Conservation (phyloP, 35 echinoderm and acorn worm genomes). For the Apostichopus californicus region DNA sequence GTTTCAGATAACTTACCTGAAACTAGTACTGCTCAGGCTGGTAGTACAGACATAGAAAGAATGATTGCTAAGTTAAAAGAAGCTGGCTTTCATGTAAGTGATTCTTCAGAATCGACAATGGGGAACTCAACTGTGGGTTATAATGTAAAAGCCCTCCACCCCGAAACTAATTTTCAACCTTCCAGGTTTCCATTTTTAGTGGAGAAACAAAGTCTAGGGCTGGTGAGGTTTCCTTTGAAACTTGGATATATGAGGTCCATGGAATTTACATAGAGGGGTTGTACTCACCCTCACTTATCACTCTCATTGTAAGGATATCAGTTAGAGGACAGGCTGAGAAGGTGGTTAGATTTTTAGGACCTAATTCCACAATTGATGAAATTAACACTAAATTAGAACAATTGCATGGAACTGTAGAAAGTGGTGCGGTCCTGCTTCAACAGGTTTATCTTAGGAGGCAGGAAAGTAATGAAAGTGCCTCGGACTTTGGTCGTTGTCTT, state of each 20-base stretch:
- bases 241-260: conserved; percentile 43
- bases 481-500: not conserved
- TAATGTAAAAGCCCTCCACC: too few species aligned
- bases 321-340: conserved; percentile 7
- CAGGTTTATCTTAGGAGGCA: not conserved
- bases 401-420: conserved; percentile 25
- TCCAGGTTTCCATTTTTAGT: conserved; percentile 24
- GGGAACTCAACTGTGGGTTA: too few species aligned
- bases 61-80: too few species aligned
- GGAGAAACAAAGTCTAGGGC: conserved; percentile 26
- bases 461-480: not conserved
- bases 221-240: conserved; percentile 29
- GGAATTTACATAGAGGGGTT: not conserved
- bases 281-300: not conserved
- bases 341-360: not conserved
- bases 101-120: too few species aligned
- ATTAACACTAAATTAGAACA: not conserved
- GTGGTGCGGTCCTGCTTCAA: conserved; percentile 33
- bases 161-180: not conserved
- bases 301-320: conserved; percentile 33
- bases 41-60: too few species aligned
- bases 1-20: too few species aligned
- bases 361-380: not conserved
- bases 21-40: too few species aligned
- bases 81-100: too few species aligned